Conservation (phyloP, 2,888 invertebrate genomes). For the Noctua pronuba region DNA sequence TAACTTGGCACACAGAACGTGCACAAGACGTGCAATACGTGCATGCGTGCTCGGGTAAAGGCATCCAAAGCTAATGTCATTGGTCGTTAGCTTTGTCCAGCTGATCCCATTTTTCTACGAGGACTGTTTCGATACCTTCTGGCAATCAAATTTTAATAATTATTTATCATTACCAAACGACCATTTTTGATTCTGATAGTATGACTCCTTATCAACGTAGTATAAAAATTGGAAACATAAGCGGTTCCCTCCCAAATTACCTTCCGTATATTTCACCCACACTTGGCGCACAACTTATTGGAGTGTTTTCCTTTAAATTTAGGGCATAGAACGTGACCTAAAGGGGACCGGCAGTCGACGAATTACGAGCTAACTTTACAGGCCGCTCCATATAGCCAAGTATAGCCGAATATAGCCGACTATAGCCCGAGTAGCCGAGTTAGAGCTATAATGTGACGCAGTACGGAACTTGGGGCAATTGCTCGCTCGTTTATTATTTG, state of each 20-base stretch:
- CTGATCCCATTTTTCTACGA: too few relatives aligned
- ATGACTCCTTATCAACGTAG: too few relatives aligned
- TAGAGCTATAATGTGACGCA: slow-evolving; percentile 65
- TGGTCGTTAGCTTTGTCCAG: too few relatives aligned
- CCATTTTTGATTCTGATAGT: too few relatives aligned
- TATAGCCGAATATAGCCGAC: slow-evolving; percentile 69
- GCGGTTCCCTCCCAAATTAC: slow-evolving; percentile 1
- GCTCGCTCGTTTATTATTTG: slow-evolving; percentile 62
- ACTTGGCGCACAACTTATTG: slow-evolving; percentile 81
- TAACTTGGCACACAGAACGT: too few relatives aligned
- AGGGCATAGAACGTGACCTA: slow-evolving; percentile 86
- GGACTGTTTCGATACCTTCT: too few relatives aligned
- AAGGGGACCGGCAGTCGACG: slow-evolving; percentile 75
- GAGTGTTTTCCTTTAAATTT: slow-evolving; percentile 88
- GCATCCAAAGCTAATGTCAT: too few relatives aligned
- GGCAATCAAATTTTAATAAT: too few relatives aligned
- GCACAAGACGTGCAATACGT: too few relatives aligned
- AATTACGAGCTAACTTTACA: slow-evolving; percentile 84
- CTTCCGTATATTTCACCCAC: slow-evolving; percentile 58
- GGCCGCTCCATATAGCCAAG: slow-evolving; percentile 73
- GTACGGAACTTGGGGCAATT: slow-evolving; percentile 65
- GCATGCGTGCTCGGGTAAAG: too few relatives aligned
- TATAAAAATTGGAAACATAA: too few relatives aligned
- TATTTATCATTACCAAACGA: too few relatives aligned
- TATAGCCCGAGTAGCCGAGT: slow-evolving; percentile 42